phyloP scores from a whole-genome alignment of 2,797 vertebrate genomes.

The Graptemys geographica region DNA sequence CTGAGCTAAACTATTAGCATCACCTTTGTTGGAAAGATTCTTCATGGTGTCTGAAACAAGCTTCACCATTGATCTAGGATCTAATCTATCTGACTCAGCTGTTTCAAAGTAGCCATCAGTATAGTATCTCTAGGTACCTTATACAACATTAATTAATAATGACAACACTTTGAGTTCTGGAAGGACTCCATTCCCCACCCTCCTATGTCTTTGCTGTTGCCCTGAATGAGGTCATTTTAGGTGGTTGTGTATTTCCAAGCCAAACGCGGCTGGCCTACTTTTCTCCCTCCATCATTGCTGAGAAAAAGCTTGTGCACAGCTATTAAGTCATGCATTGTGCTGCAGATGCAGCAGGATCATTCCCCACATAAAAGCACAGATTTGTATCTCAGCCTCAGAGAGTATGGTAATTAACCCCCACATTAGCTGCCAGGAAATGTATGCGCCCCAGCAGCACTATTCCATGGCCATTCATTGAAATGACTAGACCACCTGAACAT shows the following conservation, averaged over 20 bases:
- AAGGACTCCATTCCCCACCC: not conserved
- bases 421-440: not conserved
- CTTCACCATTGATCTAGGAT: not conserved
- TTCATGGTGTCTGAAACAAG: not conserved
- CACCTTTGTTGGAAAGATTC: not conserved
- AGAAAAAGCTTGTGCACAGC: not conserved
- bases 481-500: not conserved
- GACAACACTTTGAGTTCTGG: not conserved
- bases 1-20: not conserved
- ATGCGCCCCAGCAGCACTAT: not conserved
- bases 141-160: not conserved
- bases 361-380: too few species aligned
- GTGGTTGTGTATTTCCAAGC: not conserved
- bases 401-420: not conserved
- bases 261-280: not conserved
- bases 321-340: not conserved
- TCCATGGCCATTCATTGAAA: not conserved
- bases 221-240: not conserved
- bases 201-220: not conserved
- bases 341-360: not conserved
- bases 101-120: not conserved
- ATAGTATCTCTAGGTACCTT: not conserved
- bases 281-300: not conserved
- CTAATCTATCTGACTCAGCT: not conserved
- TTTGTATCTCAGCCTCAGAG: not conserved